phyloP scores from a whole-genome alignment of 2,113 vertebrate species.

The Sylvilagus bachmani region DNA sequence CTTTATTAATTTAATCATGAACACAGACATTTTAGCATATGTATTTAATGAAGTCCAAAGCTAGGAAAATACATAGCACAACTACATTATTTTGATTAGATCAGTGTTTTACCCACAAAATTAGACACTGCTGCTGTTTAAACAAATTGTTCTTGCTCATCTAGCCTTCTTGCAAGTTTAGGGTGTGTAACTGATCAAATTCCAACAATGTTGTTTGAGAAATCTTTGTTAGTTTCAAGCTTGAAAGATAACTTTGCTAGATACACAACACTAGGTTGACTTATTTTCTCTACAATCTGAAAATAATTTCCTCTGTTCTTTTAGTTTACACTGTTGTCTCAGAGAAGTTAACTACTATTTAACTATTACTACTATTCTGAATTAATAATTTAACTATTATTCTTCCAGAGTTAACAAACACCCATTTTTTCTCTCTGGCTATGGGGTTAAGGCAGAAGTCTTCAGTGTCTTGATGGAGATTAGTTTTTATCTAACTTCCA shows the following conservation, averaged over 20 bases:
- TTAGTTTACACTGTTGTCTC: neutral
- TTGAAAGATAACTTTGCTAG: neutral
- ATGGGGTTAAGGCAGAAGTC: neutral
- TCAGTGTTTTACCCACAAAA: conserved; percentile 25
- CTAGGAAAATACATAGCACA: neutral
- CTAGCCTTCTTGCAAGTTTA: conserved; percentile 33
- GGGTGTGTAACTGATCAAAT: neutral
- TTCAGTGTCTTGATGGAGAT: neutral
- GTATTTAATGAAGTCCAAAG: conserved; percentile 58
- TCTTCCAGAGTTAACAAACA: neutral
- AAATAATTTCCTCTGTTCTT: neutral
- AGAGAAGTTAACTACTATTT: neutral
- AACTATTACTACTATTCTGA: neutral
- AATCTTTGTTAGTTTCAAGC: neutral
- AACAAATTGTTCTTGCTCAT: conserved; percentile 31
- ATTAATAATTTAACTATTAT: neutral
- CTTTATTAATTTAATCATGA: conserved; percentile 65
- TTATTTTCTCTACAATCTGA: neutral
- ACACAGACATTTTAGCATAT: conserved; percentile 61
- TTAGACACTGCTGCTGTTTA: conserved; percentile 54
- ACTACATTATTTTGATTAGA: conserved; percentile 41
- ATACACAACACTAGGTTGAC: neutral
- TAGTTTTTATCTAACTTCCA: conserved; percentile 35
- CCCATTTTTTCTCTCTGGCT: neutral
- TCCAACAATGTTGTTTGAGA: neutral